phyloP scores from a whole-genome alignment of 2,113 vertebrate species.

The Catharus minimus region DNA sequence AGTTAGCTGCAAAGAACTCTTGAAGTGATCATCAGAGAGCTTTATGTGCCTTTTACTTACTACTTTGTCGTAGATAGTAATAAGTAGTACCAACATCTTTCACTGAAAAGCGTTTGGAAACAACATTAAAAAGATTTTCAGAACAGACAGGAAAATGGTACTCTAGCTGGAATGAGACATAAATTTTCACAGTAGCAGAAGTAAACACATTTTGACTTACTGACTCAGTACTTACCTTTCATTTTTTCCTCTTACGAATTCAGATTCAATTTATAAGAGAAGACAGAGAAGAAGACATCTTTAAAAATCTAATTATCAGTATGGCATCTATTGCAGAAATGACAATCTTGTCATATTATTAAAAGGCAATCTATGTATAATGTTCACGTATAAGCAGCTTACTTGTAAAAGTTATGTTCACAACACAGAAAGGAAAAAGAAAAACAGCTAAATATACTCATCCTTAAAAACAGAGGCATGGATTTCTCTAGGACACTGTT shows the following conservation, averaged over 20 bases:
- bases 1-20: not conserved
- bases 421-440: not conserved
- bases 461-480: not conserved
- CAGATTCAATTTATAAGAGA: not conserved
- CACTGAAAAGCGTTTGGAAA: not conserved
- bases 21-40: not conserved
- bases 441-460: not conserved
- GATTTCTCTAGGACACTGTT: not conserved
- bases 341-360: not conserved
- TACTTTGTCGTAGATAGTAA: not conserved
- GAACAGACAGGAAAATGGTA: not conserved
- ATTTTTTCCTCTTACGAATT: not conserved
- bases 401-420: not conserved
- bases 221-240: not conserved
- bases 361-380: not conserved
- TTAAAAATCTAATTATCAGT: not conserved
- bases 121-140: not conserved
- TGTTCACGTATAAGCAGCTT: not conserved
- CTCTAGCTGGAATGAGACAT: not conserved
- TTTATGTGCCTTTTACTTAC: not conserved
- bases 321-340: not conserved
- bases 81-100: not conserved
- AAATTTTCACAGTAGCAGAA: not conserved
- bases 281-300: not conserved
- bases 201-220: not conserved